These are phyloP conservation scores for Entomobrya multifasciata DNA, from an alignment of 2,888 invertebrate genomes.

Conservation along the genomic window DNA sequence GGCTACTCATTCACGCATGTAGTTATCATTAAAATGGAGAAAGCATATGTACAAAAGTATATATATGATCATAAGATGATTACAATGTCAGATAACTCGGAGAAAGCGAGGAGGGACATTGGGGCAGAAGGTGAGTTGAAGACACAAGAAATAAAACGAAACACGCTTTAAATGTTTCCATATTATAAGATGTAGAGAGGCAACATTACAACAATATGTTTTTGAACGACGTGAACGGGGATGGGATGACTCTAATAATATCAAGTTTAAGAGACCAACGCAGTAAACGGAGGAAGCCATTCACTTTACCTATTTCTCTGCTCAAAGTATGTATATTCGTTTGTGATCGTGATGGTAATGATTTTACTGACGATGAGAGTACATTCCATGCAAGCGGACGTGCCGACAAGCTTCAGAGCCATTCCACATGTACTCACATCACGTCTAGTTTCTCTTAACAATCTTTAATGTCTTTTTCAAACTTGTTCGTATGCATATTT, in stretches of 20 bases:
- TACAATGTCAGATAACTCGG: slow-evolving; percentile 45
- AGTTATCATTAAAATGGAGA: background rate
- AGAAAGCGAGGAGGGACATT: background rate
- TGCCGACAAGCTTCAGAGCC: background rate
- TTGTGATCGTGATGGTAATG: slow-evolving; percentile 27
- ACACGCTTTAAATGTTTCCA: background rate
- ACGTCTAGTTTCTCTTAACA: slow-evolving; percentile 16
- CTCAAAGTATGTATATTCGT: background rate
- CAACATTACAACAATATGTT: background rate
- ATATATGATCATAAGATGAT: slow-evolving; percentile 13
- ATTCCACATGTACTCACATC: background rate
- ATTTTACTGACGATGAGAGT: background rate
- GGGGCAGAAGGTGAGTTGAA: background rate
- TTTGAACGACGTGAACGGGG: background rate
- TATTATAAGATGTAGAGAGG: no score
- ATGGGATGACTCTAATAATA: slow-evolving; percentile 7
- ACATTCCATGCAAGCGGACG: background rate
- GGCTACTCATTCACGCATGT: background rate
- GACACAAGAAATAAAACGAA: background rate
- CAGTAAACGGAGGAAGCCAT: background rate
- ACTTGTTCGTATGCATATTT: slow-evolving; percentile 56
- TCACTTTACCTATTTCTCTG: background rate
- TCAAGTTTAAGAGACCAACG: background rate
- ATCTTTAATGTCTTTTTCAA: slow-evolving; percentile 34
- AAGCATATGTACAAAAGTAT: background rate